Evolutionary conservation across 2,113 vertebrate genomes (phyloP).

Genomic region (Bubalus kerabau): DNA sequence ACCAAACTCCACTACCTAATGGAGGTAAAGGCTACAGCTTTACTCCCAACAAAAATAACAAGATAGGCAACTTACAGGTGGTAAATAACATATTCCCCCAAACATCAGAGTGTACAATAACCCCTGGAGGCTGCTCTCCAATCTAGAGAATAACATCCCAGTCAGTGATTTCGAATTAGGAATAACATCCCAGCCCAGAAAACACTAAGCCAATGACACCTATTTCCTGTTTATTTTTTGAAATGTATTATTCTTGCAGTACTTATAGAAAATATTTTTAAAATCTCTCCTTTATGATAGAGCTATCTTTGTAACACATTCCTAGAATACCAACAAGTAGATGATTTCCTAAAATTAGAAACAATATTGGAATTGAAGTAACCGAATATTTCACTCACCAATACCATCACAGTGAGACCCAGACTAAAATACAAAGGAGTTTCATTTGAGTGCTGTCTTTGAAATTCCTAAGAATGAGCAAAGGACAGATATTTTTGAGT

Average conservation of each 20-base stretch:
- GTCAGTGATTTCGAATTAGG: constrained; percentile 27
- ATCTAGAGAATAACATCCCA: background rate
- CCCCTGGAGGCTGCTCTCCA: constrained; percentile 33
- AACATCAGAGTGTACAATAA: constrained; percentile 32
- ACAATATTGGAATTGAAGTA: background rate
- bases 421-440: background rate
- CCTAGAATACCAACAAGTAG: background rate
- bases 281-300: background rate
- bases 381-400: background rate
- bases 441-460: background rate
- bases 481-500: background rate
- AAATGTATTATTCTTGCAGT: background rate
- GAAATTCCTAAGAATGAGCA: background rate
- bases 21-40: constrained; percentile 68
- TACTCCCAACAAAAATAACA: constrained; percentile 67
- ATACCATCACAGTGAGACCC: background rate
- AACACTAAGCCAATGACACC: background rate
- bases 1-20: constrained; percentile 73
- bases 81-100: constrained; percentile 47
- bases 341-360: constrained; percentile 6
- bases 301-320: background rate
- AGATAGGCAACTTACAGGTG: constrained; percentile 71
- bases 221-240: constrained; percentile 33
- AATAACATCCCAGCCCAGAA: background rate
- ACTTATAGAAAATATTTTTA: background rate